A percentile compares a stretch with the other conserved stretches of the same genome.
These are phyloP conservation scores for Reticulitermes speratus DNA, from an alignment of 1,140 invertebrate species.

Conservation along the genomic window DNA sequence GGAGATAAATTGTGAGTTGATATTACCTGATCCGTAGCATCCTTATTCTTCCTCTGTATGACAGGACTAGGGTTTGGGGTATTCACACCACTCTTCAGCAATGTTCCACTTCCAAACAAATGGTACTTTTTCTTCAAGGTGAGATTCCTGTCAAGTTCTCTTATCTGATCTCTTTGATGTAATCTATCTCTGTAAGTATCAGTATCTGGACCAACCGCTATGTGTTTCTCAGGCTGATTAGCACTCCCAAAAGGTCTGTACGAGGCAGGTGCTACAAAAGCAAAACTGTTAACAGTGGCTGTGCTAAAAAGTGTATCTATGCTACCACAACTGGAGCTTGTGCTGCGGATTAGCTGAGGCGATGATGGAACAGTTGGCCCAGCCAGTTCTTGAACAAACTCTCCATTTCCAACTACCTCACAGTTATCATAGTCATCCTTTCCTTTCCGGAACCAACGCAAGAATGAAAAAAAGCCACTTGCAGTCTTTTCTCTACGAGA, in stretches of 20 bases:
- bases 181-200: slow-evolving; percentile 61
- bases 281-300: slow-evolving; percentile 68
- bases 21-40: neutral
- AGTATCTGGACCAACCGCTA: slow-evolving; percentile 54
- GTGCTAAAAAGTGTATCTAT: slow-evolving; percentile 62
- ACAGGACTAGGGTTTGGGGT: slow-evolving; percentile 26
- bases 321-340: slow-evolving; percentile 54
- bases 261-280: slow-evolving; percentile 58
- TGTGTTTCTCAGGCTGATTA: slow-evolving; percentile 45
- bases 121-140: slow-evolving; percentile 63
- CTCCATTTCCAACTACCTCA: slow-evolving; percentile 35
- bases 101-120: slow-evolving; percentile 53
- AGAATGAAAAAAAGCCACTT: slow-evolving; percentile 51
- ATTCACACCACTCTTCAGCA: slow-evolving; percentile 36
- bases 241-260: slow-evolving; percentile 49
- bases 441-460: slow-evolving; percentile 51
- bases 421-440: slow-evolving; percentile 34
- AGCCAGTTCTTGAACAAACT: slow-evolving; percentile 33
- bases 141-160: slow-evolving; percentile 57
- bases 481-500: slow-evolving; percentile 28
- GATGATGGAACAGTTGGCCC: slow-evolving; percentile 33
- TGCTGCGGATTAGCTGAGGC: slow-evolving; percentile 33
- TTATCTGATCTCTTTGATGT: slow-evolving; percentile 55
- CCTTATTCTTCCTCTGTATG: slow-evolving; percentile 24
- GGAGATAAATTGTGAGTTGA: neutral